A percentile compares a stretch with the other conserved stretches of the same genome.
phyloP scores from a whole-genome alignment of 1,140 invertebrate genomes.

The Bombus ignitus region DNA sequence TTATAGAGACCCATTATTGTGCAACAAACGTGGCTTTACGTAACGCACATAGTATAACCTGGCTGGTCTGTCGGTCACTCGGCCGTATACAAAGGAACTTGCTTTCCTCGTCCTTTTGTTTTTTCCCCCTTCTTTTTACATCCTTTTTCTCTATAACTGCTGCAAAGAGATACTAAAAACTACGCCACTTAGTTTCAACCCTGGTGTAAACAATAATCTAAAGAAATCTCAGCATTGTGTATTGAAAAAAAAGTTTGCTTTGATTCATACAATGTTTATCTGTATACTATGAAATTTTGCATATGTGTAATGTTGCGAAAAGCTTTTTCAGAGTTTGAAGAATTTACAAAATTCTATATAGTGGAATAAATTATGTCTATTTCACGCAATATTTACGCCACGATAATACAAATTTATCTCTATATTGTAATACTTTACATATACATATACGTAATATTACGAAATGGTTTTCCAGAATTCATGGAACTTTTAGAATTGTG shows the following conservation, averaged over 20 bases:
- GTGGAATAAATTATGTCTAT: too few relatives aligned
- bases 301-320: too few relatives aligned
- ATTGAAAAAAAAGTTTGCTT: neutral
- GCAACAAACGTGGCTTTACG: slow-evolving; percentile 77
- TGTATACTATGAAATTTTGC: too few relatives aligned
- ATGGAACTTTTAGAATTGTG: too few relatives aligned
- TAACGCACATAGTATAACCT: slow-evolving; percentile 63
- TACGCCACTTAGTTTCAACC: neutral
- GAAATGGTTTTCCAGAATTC: too few relatives aligned
- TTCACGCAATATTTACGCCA: too few relatives aligned
- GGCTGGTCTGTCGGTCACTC: slow-evolving; percentile 66
- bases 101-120: slow-evolving; percentile 57
- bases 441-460: too few relatives aligned
- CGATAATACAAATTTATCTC: too few relatives aligned
- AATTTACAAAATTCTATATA: too few relatives aligned
- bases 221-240: neutral
- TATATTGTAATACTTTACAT: too few relatives aligned
- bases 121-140: neutral
- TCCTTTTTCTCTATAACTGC: neutral
- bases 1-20: slow-evolving; percentile 79
- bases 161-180: neutral
- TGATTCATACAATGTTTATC: too few relatives aligned
- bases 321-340: too few relatives aligned
- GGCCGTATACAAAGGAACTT: slow-evolving; percentile 65
- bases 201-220: slow-evolving; percentile 18